These are phyloP conservation scores for Brachionus sp. DNA, from an alignment of 1,140 invertebrate genomes.

Conservation along the genomic window DNA sequence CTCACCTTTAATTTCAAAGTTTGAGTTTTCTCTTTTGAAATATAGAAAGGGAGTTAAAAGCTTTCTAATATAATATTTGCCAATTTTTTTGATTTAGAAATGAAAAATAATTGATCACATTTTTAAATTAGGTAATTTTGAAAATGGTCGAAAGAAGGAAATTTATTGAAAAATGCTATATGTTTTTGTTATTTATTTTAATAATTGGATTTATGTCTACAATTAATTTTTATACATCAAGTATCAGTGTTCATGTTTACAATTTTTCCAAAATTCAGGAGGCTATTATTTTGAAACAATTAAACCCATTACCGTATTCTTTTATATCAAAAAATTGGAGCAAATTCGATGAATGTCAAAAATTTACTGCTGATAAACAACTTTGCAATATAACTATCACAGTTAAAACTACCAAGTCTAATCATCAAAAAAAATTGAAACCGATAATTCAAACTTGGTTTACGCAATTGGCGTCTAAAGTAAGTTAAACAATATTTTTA, in stretches of 20 bases:
- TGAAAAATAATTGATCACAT: not conserved
- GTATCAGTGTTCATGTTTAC: not conserved
- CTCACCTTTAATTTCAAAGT: not conserved
- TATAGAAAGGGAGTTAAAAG: not conserved
- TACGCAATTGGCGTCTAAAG: not conserved
- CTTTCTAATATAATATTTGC: not conserved
- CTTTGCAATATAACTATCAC: slow-evolving; percentile 28
- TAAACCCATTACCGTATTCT: not conserved
- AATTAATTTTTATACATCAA: slow-evolving; percentile 3
- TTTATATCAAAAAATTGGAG: not conserved
- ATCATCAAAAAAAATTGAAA: slow-evolving; percentile 23
- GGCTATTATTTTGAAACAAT: not conserved
- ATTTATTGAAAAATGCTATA: not conserved
- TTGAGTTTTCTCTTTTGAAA: not conserved
- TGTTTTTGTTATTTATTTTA: not conserved
- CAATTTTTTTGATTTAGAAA: not conserved
- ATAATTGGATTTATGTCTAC: not conserved
- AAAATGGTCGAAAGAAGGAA: not conserved
- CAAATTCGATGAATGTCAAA: not conserved
- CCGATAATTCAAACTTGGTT: slow-evolving; percentile 29
- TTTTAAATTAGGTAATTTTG: not conserved
- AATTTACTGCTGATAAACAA: not conserved
- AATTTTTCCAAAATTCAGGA: not conserved
- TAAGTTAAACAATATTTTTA: not conserved
- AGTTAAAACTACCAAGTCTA: slow-evolving; percentile 16